Base-by-base conservation (phyloP, 2,797 vertebrate genomes). In the Phylloscopus collybita region DNA sequence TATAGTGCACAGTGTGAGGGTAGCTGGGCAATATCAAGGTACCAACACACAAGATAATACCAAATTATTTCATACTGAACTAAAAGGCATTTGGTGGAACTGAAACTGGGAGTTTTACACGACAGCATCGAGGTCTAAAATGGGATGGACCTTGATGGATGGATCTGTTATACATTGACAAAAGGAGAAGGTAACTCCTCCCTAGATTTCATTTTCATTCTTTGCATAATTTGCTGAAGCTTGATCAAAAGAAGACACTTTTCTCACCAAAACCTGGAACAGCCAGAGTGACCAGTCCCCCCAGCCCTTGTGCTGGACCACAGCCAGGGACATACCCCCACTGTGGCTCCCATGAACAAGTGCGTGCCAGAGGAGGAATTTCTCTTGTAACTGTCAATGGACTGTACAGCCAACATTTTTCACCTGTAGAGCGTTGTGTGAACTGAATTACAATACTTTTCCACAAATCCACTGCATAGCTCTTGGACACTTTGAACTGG, bases 301-400 rank as follows among this genome's bases (percentile, higher is more conserved):
- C 36, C 25, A 34, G 56, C 71, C 40, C 26, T 19, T 45, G 11
- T 61, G 17, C 72, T 94, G 74, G 70, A 87, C 49, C 42, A 44
- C 45, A 82, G 79, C 91, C 92, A 86, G 45, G 64, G 64, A 73
- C 10, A 1, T 40, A 22, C 22, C 2, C 3, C 25, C 12, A 19
- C 61, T 54, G 61, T 70, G 47, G 34, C 76, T 90, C 65, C 56
- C 64, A 87, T 42, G 47, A 92, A 34, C 22, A 88, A n/a, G 11
- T 22, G 69, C 0, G 0, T 34, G 51, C 60, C 51, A 53, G 30
- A 62, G 36, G 60, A n/a, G 0, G 3, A 45, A 26, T 51, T 91
- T 62, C 61, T 78, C 20, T 13, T 80, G 23, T 38, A 49, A 16
- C 32, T 83, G 79, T 80, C 40, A 36, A 8, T 25, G 60, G 80